Evolutionary conservation across 2,113 vertebrate species (phyloP), one percentile per base, ranked within the genome.

Genomic region (Notarius lentiginosus): DNA sequence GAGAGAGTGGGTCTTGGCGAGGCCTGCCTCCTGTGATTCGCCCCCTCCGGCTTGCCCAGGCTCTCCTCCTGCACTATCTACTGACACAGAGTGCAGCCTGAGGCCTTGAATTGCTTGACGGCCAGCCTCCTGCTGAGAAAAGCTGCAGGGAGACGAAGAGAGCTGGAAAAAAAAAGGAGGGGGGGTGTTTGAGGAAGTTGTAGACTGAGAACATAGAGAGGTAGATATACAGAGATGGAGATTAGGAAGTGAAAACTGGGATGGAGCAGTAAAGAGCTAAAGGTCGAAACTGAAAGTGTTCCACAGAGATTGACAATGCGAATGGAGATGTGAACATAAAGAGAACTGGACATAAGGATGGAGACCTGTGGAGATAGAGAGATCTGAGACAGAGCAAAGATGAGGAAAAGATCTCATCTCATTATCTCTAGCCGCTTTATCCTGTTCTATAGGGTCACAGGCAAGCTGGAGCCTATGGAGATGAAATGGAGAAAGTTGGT

Each of bases 1-100:
- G 92, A 95, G 94, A 95, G 94, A 93, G 94, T 93, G 93, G 94
- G 95, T 93, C 93, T 95, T 95, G 94, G 94, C 94, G 91, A 92
- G 92, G 91, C 92, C 86, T 89, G 86, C 90, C 84, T 90, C 92
- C 92, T 90, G 88, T 91, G 65, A 91, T 92, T 89, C 82, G 81
- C 91, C 92, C 79, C 93, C 87, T 88, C 90, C 77, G 90, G 93
- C 93, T 61, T 84, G 53, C 92, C 94, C 91, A 92, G 93, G 94
- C 93, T 93, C 93, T 94, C 91, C 87, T 82, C 90, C 92, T 93
- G 91, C 93, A 92, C 94, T 96, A 96, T 96, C 95, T 94, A 93
- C 94, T 94, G 94, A 95, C 95, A 94, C 95, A 96, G 94, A 93
- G 93, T 93, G 89, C 91, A 91, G 93, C 95, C 91, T 81, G 34